phyloP scores from a whole-genome alignment of 2,888 invertebrate genomes.

The Drosophila anomalipes region DNA sequence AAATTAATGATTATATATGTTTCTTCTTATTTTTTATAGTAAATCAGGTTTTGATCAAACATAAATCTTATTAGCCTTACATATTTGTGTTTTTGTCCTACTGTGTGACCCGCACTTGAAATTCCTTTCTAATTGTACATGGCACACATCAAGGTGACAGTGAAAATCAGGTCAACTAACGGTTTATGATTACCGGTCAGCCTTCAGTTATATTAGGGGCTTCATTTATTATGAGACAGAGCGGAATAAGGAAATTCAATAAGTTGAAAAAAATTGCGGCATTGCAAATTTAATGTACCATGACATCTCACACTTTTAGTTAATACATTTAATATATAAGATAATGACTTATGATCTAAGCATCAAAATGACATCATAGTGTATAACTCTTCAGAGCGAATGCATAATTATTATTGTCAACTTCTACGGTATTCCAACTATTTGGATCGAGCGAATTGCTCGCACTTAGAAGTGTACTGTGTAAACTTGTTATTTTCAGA shows the following conservation, averaged over 20 bases:
- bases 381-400: not conserved
- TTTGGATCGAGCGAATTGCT: not conserved
- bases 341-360: not conserved
- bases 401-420: too few relatives aligned
- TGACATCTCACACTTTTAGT: not conserved
- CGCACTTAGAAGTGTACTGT: not conserved
- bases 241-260: slow-evolving; percentile 13
- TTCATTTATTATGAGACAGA: slow-evolving; percentile 33
- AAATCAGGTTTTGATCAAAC: slow-evolving; percentile 65
- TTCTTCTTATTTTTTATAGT: slow-evolving; percentile 42
- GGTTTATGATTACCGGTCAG: slow-evolving; percentile 33
- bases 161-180: slow-evolving; percentile 70
- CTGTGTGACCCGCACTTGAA: slow-evolving; percentile 58
- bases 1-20: slow-evolving; percentile 73
- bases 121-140: slow-evolving; percentile 76
- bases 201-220: slow-evolving; percentile 43
- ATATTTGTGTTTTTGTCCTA: slow-evolving; percentile 9
- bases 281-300: not conserved
- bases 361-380: not conserved
- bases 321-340: not conserved
- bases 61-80: slow-evolving; percentile 61
- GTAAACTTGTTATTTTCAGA: not conserved
- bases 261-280: not conserved
- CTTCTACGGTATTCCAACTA: not conserved
- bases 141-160: slow-evolving; percentile 52